Conservation (phyloP, 2,113 vertebrate genomes). For the Castor canadensis region DNA sequence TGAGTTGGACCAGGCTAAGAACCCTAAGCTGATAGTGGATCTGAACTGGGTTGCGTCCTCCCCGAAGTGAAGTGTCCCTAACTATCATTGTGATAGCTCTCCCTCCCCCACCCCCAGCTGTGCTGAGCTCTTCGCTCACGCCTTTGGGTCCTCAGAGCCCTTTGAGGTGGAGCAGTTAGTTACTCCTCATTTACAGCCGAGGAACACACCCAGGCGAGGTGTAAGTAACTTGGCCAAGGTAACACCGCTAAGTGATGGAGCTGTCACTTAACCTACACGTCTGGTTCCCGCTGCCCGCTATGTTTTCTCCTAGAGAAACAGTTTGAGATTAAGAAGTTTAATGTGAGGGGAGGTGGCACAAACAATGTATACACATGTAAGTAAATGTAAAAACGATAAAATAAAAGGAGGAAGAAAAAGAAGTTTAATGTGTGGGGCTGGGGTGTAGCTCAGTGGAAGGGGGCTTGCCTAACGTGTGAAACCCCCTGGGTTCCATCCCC, state of each 20-base stretch:
- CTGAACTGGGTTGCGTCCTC: background rate
- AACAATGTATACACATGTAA: too few relatives aligned
- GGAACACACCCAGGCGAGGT: background rate
- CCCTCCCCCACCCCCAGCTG: background rate
- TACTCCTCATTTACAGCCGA: background rate
- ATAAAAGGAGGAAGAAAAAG: too few relatives aligned
- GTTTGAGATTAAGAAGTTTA: too few relatives aligned
- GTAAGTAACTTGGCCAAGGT: background rate
- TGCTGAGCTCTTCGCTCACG: background rate
- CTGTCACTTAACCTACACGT: background rate
- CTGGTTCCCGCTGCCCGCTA: background rate
- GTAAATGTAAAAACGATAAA: too few relatives aligned
- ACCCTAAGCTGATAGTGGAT: background rate
- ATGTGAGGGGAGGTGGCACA: too few relatives aligned
- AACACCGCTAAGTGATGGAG: background rate
- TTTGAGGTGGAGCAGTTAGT: background rate
- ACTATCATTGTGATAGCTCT: background rate
- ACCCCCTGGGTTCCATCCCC: background rate
- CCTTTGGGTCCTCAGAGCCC: background rate
- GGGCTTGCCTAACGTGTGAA: background rate
- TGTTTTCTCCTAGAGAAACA: background rate
- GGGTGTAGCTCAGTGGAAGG: background rate
- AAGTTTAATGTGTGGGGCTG: background rate
- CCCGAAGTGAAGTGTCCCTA: background rate
- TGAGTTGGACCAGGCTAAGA: background rate